These are phyloP conservation scores for Nycticryphes semicollaris DNA, from an alignment of 2,113 vertebrate species.

Conservation along the genomic window DNA sequence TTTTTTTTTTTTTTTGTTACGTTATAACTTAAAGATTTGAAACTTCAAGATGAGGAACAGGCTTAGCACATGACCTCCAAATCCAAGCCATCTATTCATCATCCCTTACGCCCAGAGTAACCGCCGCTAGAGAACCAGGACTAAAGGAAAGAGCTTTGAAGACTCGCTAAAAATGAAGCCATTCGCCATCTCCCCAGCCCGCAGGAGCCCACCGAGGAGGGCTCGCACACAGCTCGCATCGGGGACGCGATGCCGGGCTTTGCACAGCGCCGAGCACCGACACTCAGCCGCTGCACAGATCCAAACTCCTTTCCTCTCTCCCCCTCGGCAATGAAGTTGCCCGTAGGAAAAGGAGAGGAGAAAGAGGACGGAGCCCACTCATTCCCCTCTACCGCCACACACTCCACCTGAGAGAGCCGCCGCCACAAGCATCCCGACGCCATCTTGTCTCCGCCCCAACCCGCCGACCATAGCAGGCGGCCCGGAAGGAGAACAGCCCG, in stretches of 20 bases:
- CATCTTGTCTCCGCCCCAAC: slow-evolving; percentile 7
- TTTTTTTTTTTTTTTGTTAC: background rate
- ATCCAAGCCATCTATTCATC: background rate
- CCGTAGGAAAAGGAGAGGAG: background rate
- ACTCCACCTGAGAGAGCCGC: slow-evolving; percentile 58
- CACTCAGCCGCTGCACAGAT: background rate
- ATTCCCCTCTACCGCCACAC: background rate
- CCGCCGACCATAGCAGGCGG: background rate
- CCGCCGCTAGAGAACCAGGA: too few relatives aligned
- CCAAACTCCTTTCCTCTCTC: background rate
- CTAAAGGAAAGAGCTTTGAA: background rate
- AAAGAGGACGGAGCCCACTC: accelerated
- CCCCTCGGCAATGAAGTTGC: background rate
- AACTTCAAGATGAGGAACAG: background rate
- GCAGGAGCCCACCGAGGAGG: background rate
- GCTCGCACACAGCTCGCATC: background rate
- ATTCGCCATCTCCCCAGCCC: too few relatives aligned
- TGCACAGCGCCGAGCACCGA: background rate
- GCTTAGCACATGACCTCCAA: too few relatives aligned
- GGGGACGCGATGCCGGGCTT: too few relatives aligned
- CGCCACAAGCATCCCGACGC: slow-evolving; percentile 25
- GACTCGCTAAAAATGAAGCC: background rate
- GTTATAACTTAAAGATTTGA: background rate
- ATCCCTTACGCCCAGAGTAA: background rate
- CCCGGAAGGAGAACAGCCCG: background rate